Conservation (phyloP, 2,113 vertebrate genomes). For the Hipposideros armiger region DNA sequence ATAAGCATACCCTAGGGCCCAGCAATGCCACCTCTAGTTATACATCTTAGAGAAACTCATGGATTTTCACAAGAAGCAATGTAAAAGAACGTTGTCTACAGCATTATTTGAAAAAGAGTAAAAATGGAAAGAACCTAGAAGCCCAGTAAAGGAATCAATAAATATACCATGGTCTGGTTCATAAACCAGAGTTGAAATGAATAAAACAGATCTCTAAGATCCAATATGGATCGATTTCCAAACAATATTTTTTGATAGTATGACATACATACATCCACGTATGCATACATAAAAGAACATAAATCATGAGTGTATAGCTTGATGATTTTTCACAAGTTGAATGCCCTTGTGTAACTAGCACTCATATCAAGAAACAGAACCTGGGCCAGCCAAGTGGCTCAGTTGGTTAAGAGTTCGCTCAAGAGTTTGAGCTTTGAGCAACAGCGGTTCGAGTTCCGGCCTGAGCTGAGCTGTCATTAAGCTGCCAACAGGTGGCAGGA, state of each 20-base stretch:
- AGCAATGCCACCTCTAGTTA: neutral
- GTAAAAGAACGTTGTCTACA: neutral
- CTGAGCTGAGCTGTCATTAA: too few relatives aligned
- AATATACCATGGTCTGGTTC: neutral
- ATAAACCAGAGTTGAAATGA: slow-evolving; percentile 20
- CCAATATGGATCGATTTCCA: neutral
- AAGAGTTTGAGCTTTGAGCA: too few relatives aligned
- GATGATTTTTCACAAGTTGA: slow-evolving; percentile 5
- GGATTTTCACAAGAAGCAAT: neutral
- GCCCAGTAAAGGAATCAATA: neutral
- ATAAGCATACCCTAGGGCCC: neutral
- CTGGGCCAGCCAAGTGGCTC: neutral
- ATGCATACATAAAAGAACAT: neutral
- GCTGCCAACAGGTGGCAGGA: too few relatives aligned
- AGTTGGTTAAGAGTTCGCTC: too few relatives aligned
- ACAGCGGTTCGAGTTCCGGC: too few relatives aligned
- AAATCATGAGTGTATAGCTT: neutral
- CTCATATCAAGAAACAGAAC: neutral
- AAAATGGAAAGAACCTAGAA: neutral
- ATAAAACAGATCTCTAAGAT: slow-evolving; percentile 28
- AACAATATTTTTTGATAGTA: neutral
- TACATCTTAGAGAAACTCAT: neutral
- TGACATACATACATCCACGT: neutral
- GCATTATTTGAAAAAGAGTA: neutral
- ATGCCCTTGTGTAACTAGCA: neutral